Evolutionary conservation across 2,113 vertebrate genomes (phyloP).

Genomic region (Pitta sordida): DNA sequence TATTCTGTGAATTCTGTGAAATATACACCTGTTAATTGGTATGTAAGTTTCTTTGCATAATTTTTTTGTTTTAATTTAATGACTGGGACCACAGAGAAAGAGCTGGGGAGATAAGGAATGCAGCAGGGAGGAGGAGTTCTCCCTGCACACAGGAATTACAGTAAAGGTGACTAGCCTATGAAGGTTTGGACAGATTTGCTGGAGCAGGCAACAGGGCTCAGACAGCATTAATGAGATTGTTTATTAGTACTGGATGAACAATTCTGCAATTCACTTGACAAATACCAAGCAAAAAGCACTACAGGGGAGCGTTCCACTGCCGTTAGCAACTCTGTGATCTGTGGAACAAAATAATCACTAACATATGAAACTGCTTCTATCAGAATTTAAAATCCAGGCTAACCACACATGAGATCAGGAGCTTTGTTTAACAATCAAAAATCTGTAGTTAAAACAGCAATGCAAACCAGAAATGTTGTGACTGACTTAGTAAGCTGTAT

Average conservation of each 20-base stretch:
- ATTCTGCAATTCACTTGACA: constrained; percentile 60
- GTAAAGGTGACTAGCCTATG: constrained; percentile 24
- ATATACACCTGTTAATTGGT: not conserved
- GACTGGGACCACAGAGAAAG: not conserved
- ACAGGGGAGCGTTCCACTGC: constrained; percentile 39
- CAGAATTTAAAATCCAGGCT: constrained; percentile 59
- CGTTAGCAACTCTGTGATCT: constrained; percentile 53
- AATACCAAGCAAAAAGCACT: constrained; percentile 48
- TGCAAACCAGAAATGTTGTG: not conserved
- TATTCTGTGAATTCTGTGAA: too few relatives aligned
- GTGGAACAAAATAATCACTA: constrained; percentile 64
- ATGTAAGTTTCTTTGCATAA: not conserved
- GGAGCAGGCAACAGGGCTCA: constrained; percentile 46
- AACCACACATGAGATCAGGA: constrained; percentile 4
- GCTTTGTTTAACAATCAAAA: constrained; percentile 53
- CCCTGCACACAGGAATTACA: not conserved
- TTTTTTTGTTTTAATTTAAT: not conserved
- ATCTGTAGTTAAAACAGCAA: constrained; percentile 5
- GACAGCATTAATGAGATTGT: constrained; percentile 65
- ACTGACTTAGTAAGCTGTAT: not conserved
- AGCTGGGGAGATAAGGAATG: not conserved
- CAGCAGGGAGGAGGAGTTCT: not conserved
- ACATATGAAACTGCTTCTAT: constrained; percentile 37
- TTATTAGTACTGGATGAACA: constrained; percentile 67
- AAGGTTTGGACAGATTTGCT: constrained; percentile 55